phyloP scores from a whole-genome alignment of 2,797 vertebrate genomes.

The Anguilla obscura region DNA sequence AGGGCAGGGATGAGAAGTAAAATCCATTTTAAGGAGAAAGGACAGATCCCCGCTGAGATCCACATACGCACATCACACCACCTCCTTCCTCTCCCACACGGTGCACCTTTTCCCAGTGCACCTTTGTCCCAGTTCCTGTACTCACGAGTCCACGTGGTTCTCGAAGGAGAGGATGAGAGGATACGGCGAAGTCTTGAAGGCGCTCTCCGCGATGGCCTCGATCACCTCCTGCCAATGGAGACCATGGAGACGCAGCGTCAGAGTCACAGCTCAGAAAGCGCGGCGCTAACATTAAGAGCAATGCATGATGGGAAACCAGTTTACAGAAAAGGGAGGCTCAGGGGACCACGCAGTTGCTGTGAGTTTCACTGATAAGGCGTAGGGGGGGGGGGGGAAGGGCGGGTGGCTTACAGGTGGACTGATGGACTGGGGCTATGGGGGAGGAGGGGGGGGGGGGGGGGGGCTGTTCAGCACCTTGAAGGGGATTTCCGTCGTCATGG shows the following conservation, averaged over 20 bases:
- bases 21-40: not conserved
- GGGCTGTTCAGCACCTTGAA: slow-evolving; percentile 71
- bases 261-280: not conserved
- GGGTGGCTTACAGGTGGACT: too few species aligned
- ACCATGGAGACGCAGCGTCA: slow-evolving; percentile 8
- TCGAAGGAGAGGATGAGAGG: slow-evolving; percentile 90
- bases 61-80: not conserved
- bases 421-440: not conserved
- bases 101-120: not conserved
- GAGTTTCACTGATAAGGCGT: not conserved
- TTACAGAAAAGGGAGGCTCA: too few species aligned
- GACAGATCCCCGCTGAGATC: not conserved
- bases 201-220: slow-evolving; percentile 88
- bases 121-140: slow-evolving; percentile 36
- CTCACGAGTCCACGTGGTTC: slow-evolving; percentile 94
- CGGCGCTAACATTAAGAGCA: not conserved
- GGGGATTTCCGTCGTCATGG: slow-evolving; percentile 90
- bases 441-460: not conserved
- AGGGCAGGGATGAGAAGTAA: not conserved
- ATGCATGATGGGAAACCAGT: not conserved
- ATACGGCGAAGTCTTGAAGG: slow-evolving; percentile 86
- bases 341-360: not conserved
- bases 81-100: not conserved
- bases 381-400: too few species aligned
- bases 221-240: slow-evolving; percentile 76